A percentile compares a stretch with the other conserved stretches of the same genome.
Conservation (phyloP, 2,888 invertebrate genomes). For the Hydropsyche betteni region DNA sequence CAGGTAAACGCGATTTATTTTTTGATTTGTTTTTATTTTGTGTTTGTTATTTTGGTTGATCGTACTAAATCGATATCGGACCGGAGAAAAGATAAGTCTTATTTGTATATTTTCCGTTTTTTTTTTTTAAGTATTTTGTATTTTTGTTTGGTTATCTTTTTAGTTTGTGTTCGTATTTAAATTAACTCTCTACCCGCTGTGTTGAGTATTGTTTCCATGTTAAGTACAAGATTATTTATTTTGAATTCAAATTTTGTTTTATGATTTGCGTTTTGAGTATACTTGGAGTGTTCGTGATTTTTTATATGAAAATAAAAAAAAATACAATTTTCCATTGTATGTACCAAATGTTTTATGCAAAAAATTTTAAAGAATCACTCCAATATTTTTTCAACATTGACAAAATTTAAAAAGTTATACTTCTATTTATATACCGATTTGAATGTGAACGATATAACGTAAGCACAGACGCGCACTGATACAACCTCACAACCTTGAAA, state of each 20-base stretch:
- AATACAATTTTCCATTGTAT: too few species aligned
- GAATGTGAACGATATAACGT: too few species aligned
- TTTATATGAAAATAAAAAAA: too few species aligned
- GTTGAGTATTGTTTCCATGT: conserved; percentile 56
- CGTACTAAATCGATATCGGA: conserved; percentile 16
- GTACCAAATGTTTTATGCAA: too few species aligned
- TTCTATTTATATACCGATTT: conserved; percentile 7
- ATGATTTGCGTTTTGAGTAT: conserved; percentile 51
- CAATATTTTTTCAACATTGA: too few species aligned
- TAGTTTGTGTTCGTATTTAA: neutral
- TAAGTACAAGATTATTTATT: conserved; percentile 54
- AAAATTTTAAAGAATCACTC: too few species aligned
- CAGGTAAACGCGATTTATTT: conserved; percentile 48
- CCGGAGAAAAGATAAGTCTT: conserved; percentile 41
- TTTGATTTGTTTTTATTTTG: conserved; percentile 41
- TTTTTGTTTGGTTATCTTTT: neutral
- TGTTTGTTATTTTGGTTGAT: conserved; percentile 35
- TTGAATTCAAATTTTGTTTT: conserved; percentile 52
- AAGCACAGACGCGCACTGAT: too few species aligned
- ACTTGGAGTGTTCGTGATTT: conserved; percentile 42
- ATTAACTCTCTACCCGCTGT: conserved; percentile 66
- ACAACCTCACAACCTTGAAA: neutral
- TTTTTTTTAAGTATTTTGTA: neutral
- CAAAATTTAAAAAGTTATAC: neutral
- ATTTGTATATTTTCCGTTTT: conserved; percentile 43